Percentiles rank a stretch among this genome's conserved stretches.
Evolutionary conservation across 2,888 invertebrate genomes (phyloP).

Genomic region (Hermaeophaga mercurialis): DNA sequence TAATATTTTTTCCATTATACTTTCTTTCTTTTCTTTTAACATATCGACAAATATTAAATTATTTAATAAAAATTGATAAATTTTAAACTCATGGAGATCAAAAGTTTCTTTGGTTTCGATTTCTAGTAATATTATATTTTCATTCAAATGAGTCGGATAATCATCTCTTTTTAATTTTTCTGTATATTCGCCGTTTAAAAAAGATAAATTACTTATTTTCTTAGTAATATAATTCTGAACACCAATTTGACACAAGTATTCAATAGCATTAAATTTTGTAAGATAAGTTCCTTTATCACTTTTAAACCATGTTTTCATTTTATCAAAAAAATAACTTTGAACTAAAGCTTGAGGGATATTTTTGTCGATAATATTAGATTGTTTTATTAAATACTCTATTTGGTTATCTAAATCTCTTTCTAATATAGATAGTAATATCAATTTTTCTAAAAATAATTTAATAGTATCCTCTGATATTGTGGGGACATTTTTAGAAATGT

Average conservation of each 20-base stretch:
- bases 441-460: neutral
- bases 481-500: neutral
- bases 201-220: neutral
- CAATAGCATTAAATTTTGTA: neutral
- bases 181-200: neutral
- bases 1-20: neutral
- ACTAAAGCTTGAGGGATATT: neutral
- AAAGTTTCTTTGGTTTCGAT: neutral
- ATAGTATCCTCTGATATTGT: neutral
- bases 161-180: neutral
- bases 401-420: neutral
- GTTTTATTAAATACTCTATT: neutral
- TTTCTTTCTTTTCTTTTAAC: neutral
- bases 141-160: neutral
- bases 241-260: neutral
- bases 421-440: neutral
- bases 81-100: neutral
- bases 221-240: neutral
- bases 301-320: conserved; percentile 5
- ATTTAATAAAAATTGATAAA: neutral
- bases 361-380: neutral
- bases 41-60: neutral
- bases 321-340: neutral
- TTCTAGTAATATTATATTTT: neutral
- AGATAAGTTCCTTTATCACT: neutral